Percentiles rank a stretch among this genome's conserved stretches.
Evolutionary conservation across 2,888 invertebrate species (phyloP).

Genomic region (Megastigmus dorsalis): DNA sequence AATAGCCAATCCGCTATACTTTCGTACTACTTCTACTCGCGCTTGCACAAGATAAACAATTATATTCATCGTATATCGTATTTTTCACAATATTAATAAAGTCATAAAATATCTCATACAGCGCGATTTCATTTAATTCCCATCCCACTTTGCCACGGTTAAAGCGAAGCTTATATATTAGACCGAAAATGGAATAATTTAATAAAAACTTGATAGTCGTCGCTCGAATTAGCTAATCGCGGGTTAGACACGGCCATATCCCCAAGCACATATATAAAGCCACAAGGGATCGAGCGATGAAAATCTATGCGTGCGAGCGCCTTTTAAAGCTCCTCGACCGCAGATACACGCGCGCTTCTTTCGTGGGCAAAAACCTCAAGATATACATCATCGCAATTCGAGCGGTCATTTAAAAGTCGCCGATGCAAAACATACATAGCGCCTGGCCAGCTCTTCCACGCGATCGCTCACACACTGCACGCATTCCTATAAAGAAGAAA

Average conservation of each 20-base stretch:
- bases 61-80: slow-evolving; percentile 13
- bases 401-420: slow-evolving; percentile 42
- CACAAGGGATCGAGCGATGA: neutral
- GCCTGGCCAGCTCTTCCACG: neutral
- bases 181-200: slow-evolving; percentile 6
- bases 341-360: neutral
- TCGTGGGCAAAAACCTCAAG: slow-evolving; percentile 31
- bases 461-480: no score
- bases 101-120: neutral
- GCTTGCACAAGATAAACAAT: neutral
- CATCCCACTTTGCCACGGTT: neutral
- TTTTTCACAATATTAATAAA: slow-evolving; percentile 15
- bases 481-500: no score
- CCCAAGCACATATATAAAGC: no score
- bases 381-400: slow-evolving; percentile 45
- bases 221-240: no score
- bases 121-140: slow-evolving; percentile 3
- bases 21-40: no score
- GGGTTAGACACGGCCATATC: no score
- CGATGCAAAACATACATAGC: neutral
- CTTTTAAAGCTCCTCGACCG: neutral
- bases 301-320: slow-evolving; percentile 5
- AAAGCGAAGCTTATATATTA: no score
- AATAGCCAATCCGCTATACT: no score
- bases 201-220: no score